Base-by-base conservation (phyloP, 2,888 invertebrate species). In the Clepsis dumicolana region DNA sequence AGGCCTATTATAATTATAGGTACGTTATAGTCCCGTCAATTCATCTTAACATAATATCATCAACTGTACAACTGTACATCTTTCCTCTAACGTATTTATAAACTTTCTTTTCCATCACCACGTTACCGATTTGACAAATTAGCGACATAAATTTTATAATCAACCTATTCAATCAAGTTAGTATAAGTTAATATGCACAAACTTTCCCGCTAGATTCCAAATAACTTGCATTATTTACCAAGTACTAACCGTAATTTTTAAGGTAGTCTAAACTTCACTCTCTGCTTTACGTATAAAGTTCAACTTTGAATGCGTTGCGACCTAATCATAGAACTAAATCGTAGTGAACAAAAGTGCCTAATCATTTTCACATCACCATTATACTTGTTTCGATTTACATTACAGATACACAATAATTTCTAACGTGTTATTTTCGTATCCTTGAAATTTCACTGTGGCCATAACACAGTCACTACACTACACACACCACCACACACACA, bases 81-180 rank as follows among this genome's bases (percentile, higher is more conserved):
- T 48, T n/a, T 7, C 32, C 4, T 54, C n/a, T 12, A 25, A 44
- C 27, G 29, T 67, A n/a, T 1, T 3, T 35, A 41, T 59, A 59
- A 68, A 68, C 68, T 68, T 68, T 68, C 68, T 32, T 64, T 68
- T 68, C 59, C 32, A 54, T 38, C 16, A 7, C 41, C 24, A 14
- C 16, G 35, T 54, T 57, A 59, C 32, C 41, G 59, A 64, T 70
- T 59, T 70, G 70, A 70, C 63, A 63, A 70, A 67, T 67, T 59
- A 48, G 32, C 54, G 25, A 12, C 70, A 70, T 70, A 67, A 53
- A 70, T 70, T 64, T 63, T 70, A 64, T 50, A 60, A 67, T 60
- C 60, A 44, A 25, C 50, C 59, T 48, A 66, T 66, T 67, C 53
- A 32, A 67, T 70, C 67, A 64, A 32, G 25, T 59, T 67, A 53